Conservation (phyloP, 2,888 invertebrate species). For the Lutraria lutraria region DNA sequence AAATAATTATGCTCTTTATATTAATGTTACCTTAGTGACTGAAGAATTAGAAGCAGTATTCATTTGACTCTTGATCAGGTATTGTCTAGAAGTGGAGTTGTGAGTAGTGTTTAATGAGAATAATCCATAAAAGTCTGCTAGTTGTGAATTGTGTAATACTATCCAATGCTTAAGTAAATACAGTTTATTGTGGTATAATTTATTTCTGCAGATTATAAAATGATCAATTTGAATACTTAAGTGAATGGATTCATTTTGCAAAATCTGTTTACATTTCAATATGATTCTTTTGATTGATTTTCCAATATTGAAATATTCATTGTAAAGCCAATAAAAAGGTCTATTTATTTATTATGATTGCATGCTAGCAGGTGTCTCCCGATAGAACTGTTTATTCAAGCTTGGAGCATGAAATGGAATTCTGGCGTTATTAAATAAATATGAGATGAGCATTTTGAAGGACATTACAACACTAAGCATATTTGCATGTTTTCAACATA, state of each 20-base stretch:
- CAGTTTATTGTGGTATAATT: background rate
- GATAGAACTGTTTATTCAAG: background rate
- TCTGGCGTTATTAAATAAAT: slow-evolving; percentile 12
- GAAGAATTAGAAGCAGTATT: too few relatives aligned
- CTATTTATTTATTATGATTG: background rate
- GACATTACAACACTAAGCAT: background rate
- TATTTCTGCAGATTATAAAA: background rate
- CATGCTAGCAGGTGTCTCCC: background rate
- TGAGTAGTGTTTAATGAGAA: too few relatives aligned
- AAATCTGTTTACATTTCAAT: background rate
- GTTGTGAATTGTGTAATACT: too few relatives aligned
- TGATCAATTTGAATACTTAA: background rate
- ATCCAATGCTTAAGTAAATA: background rate
- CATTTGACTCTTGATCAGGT: too few relatives aligned
- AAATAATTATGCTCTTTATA: too few relatives aligned
- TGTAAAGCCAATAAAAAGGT: slow-evolving; percentile 5
- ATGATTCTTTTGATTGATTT: background rate
- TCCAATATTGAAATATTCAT: background rate
- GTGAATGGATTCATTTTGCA: background rate
- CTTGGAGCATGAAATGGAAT: background rate
- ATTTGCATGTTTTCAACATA: slow-evolving; percentile 13
- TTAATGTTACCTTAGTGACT: too few relatives aligned
- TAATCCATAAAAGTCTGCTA: too few relatives aligned
- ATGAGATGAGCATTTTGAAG: background rate
- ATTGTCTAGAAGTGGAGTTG: too few relatives aligned